phyloP scores from a whole-genome alignment of 2,888 invertebrate species.

The Stomorhina lunata region DNA sequence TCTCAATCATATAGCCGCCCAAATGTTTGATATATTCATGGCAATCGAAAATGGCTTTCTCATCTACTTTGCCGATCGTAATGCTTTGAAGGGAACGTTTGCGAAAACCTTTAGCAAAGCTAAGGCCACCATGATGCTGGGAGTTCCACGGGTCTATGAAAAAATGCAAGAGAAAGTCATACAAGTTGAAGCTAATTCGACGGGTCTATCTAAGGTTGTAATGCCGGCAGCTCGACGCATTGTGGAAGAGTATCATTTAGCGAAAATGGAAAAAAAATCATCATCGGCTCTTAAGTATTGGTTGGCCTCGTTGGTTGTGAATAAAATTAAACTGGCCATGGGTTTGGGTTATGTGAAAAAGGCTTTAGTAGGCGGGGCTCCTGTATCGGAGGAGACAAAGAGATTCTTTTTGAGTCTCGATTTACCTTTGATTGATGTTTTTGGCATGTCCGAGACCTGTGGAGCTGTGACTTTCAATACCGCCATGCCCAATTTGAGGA shows the following conservation, averaged over 20 bases:
- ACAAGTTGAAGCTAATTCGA: slow-evolving; percentile 85
- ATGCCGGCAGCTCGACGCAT: slow-evolving; percentile 84
- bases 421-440: slow-evolving; percentile 89
- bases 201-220: slow-evolving; percentile 85
- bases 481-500: slow-evolving; percentile 81
- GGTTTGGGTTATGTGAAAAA: slow-evolving; percentile 87
- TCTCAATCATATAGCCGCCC: slow-evolving; percentile 93
- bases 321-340: slow-evolving; percentile 86
- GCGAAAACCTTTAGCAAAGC: slow-evolving; percentile 87
- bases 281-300: slow-evolving; percentile 69
- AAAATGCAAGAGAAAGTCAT: slow-evolving; percentile 93
- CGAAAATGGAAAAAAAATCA: slow-evolving; percentile 79
- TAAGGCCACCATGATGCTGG: slow-evolving; percentile 90
- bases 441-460: slow-evolving; percentile 93
- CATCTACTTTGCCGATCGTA: slow-evolving; percentile 91
- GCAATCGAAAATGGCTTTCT: slow-evolving; percentile 72
- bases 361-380: slow-evolving; percentile 90
- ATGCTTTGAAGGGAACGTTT: slow-evolving; percentile 91
- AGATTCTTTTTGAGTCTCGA: slow-evolving; percentile 93
- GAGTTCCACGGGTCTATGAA: slow-evolving; percentile 95
- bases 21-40: slow-evolving; percentile 86
- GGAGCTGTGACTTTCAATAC: slow-evolving; percentile 83
- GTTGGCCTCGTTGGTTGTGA: slow-evolving; percentile 83
- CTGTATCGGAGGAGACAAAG: slow-evolving; percentile 88
- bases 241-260: slow-evolving; percentile 82